Base-by-base conservation (phyloP, 2,113 vertebrate genomes). In the Xenopus laevis region DNA sequence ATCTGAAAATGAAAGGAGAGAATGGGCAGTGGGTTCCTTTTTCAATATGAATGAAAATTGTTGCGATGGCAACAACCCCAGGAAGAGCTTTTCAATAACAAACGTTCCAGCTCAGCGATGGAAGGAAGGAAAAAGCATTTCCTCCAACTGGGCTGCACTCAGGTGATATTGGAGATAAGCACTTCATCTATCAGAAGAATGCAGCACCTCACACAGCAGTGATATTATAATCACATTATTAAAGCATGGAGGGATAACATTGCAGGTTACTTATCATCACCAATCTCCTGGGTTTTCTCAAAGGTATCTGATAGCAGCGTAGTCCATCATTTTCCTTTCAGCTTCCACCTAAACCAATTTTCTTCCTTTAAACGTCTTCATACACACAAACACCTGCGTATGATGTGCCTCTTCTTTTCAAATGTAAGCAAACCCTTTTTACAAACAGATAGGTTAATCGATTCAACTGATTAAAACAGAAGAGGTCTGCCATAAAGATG, bases 41-140 rank as follows among this genome's bases (percentile, higher is more conserved):
- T 55, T 55, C 53, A 55, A 55, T 55, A 55, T 55, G 53, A 55
- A 55, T 55, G 47, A n/a, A 55, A 55, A 55, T n/a, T 16, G 53
- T 55, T n/a, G 53, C 53, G 53, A 55, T 55, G 17, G 53, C 53
- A 55, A 55, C 53, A 55, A 55, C 53, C 17, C 53, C 17, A 9
- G 53, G 53, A 55, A 55, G 18, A 16, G 53, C 53, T 55, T 55
- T 55, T n/a, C 53, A 55, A 55, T 55, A n/a, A 55, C 53, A 55
- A 2, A 55, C 17, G 53, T 55, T 55, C 53, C 53, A 55, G 53
- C 17, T 55, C 53, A 55, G 17, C 17, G 17, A 55, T 55, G 17
- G 53, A n/a, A 55, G 17, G 53, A 55, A n/a, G n/a, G n/a, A n/a
- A n/a, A n/a, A 55, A 55, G 53, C 53, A 16, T n/a, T 55, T 55